Conservation (phyloP, 2,113 vertebrate genomes). For the Elephas maximus region DNA sequence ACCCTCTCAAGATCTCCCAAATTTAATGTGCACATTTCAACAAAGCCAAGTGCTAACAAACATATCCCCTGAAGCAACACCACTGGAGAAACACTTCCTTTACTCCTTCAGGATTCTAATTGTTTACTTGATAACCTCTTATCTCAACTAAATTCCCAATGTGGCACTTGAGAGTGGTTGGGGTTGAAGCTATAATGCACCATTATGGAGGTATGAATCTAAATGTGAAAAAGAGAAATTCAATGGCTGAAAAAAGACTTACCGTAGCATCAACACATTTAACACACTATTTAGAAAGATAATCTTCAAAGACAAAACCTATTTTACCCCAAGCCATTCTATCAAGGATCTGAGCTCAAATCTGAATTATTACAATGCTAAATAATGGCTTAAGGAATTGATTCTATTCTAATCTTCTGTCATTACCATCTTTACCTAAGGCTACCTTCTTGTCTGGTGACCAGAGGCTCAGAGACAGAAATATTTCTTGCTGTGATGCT, state of each 20-base stretch:
- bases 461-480: not conserved
- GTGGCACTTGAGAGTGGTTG: not conserved
- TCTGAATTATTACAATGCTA: not conserved
- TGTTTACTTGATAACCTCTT: slow-evolving; percentile 61
- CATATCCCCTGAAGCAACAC: slow-evolving; percentile 46
- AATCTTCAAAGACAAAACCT: not conserved
- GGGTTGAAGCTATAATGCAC: not conserved
- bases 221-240: not conserved
- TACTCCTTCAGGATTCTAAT: slow-evolving; percentile 43
- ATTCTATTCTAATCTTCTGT: not conserved
- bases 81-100: slow-evolving; percentile 21
- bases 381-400: not conserved
- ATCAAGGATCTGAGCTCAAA: not conserved
- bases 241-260: not conserved
- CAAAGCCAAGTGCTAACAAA: slow-evolving; percentile 55
- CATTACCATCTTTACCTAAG: not conserved
- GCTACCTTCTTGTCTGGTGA: not conserved
- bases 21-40: slow-evolving; percentile 54
- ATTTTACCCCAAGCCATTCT: slow-evolving; percentile 31
- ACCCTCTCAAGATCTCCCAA: slow-evolving; percentile 56
- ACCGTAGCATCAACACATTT: not conserved
- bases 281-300: not conserved
- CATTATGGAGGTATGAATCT: not conserved
- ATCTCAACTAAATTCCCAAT: slow-evolving; percentile 37
- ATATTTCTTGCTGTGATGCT: not conserved